phyloP scores from a whole-genome alignment of 2,797 vertebrate species.

The Myotis myotis region DNA sequence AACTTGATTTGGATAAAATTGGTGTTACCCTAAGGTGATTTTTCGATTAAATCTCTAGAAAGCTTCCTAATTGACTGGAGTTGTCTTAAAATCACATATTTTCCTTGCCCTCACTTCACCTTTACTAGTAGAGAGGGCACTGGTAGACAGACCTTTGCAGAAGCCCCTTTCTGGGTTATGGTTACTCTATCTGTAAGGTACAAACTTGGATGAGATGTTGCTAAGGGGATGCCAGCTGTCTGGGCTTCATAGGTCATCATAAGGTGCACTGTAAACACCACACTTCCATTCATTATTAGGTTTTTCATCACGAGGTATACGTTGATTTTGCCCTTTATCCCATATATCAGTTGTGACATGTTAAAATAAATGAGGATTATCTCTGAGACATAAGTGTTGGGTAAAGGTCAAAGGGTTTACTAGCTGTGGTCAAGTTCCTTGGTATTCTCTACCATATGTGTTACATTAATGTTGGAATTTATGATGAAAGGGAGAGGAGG shows the following conservation, averaged over 20 bases:
- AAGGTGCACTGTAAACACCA: not conserved
- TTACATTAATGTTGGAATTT: not conserved
- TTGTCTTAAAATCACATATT: constrained; percentile 8
- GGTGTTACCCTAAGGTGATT: constrained; percentile 47
- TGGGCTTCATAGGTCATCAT: not conserved
- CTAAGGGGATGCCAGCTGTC: not conserved
- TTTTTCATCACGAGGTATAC: not conserved
- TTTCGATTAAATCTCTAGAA: constrained; percentile 46
- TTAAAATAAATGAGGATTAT: not conserved
- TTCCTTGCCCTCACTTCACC: not conserved
- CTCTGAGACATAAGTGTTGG: not conserved
- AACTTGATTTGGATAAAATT: constrained; percentile 24
- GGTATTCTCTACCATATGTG: not conserved
- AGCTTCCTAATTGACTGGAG: constrained; percentile 38
- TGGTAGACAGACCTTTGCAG: not conserved
- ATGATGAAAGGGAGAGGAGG: not conserved
- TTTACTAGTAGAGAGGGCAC: not conserved
- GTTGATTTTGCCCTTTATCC: not conserved
- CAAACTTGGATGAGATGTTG: not conserved
- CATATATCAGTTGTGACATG: not conserved
- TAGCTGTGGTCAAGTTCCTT: not conserved
- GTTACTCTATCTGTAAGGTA: not conserved
- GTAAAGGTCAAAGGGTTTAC: not conserved
- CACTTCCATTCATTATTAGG: not conserved
- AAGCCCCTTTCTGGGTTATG: not conserved